Percentiles rank a stretch among this genome's conserved stretches.
Conservation (phyloP, 2,888 invertebrate species). For the Oscheius sp. region DNA sequence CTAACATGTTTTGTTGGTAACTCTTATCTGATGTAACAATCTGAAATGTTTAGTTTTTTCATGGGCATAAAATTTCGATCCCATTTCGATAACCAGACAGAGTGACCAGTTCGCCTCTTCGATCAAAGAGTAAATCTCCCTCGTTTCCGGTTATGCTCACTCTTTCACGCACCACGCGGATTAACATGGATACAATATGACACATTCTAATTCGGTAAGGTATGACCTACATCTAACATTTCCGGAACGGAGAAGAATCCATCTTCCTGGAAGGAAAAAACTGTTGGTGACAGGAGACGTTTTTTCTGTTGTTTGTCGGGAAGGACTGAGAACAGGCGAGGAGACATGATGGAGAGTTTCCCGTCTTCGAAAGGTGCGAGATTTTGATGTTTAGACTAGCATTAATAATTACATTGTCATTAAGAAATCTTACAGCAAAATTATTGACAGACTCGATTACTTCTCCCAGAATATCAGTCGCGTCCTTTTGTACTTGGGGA, state of each 20-base stretch:
- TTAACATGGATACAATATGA: conserved; percentile 17
- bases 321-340: conserved; percentile 55
- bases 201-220: background rate
- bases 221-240: conserved; percentile 49
- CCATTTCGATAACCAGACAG: background rate
- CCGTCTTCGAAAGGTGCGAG: background rate
- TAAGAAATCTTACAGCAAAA: conserved; percentile 15
- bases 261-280: conserved; percentile 62
- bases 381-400: conserved; percentile 6
- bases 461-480: background rate
- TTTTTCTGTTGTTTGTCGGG: conserved; percentile 45
- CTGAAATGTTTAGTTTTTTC: conserved; percentile 24
- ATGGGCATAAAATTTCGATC: background rate
- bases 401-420: background rate
- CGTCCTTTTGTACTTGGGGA: conserved; percentile 18
- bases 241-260: conserved; percentile 61
- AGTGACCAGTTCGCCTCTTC: background rate
- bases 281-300: conserved; percentile 55
- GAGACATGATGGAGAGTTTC: conserved; percentile 57
- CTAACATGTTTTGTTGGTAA: conserved; percentile 51
- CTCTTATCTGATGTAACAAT: conserved; percentile 43
- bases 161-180: conserved; percentile 1
- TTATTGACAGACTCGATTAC: conserved; percentile 29
- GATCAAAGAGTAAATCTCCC: background rate
- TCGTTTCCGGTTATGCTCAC: background rate